A percentile compares a stretch with the other conserved stretches of the same genome.
These are phyloP conservation scores for Seriola rivoliana DNA, from an alignment of 2,113 vertebrate species.

Conservation along the genomic window DNA sequence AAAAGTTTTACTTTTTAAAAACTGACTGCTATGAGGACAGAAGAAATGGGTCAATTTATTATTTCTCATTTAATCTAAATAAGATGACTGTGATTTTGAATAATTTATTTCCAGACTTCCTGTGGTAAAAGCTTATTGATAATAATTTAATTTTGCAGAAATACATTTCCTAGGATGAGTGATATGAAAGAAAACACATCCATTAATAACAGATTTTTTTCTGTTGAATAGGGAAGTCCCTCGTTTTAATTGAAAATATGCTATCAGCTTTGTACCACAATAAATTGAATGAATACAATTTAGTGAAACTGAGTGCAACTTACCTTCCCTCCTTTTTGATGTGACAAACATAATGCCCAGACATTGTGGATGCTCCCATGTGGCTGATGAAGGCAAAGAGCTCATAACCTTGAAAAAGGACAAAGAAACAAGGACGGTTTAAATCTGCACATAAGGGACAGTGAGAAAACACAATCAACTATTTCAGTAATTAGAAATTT, in stretches of 20 bases:
- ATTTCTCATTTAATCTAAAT: slow-evolving; percentile 5
- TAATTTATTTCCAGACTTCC: not conserved
- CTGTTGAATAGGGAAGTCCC: not conserved
- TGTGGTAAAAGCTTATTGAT: not conserved
- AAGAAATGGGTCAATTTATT: slow-evolving; percentile 7
- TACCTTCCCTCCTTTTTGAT: slow-evolving; percentile 99
- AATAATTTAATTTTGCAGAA: not conserved
- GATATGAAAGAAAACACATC: not conserved
- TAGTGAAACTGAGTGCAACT: slow-evolving; percentile 50
- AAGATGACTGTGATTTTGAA: not conserved
- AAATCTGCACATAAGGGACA: no score
- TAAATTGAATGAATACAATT: not conserved
- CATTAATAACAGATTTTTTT: not conserved
- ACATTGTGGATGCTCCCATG: slow-evolving; percentile 99
- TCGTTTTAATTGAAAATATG: not conserved
- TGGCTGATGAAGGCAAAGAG: slow-evolving; percentile 98
- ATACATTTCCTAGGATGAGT: not conserved
- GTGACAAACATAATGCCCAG: slow-evolving; percentile 97
- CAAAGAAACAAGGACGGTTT: not conserved
- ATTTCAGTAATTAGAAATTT: not conserved
- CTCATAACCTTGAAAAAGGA: slow-evolving; percentile 89
- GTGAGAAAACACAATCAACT: not conserved
- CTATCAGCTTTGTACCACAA: slow-evolving; percentile 3
- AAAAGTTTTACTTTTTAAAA: slow-evolving; percentile 7
- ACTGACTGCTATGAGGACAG: not conserved